Evolutionary conservation across 2,797 vertebrate genomes (phyloP), one percentile per base, ranked within the genome.

Genomic region (Acipenser transmontanus): DNA sequence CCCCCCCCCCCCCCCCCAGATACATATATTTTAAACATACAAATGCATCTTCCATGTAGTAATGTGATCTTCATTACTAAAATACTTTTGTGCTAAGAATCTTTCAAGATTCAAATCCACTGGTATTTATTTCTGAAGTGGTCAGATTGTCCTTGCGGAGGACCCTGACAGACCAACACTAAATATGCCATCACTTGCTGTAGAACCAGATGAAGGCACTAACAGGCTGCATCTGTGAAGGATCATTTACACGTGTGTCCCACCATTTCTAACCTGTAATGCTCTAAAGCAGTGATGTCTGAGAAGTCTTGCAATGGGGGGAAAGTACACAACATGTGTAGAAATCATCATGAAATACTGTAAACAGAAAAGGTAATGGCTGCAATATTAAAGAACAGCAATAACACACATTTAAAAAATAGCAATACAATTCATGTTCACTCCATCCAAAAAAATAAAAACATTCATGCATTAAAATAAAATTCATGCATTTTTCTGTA

Each of bases 131-230:
- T 57, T 57, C 1, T 12, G 12, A 4, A 57, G 12, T 3, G 13
- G 54, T 7, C 2, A 12, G 9, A 11, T 13, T 57, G 9, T 57
- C 54, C 54, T n/a, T 11, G 13, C 1, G 12, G 12, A 57, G 20
- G 54, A 57, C 54, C 13, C 54, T 57, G 54, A 57, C 54, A 7
- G 11, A 11, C 9, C 54, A 12, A 57, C 54, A 57, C 54, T 13
- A n/a, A 11, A 0, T 57, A 12, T 52, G 61, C 52, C 49, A 64
- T 65, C 62, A 56, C 50, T 74, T 72, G 71, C 78, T 73, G 69
- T 61, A 67, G 65, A 68, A 69, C 76, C 65, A 68, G 69, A 65
- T 78, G 68, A 88, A 88, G 85, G 84, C 87, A 87, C 87, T n/a
- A 62, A 81, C 73, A 78, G 75, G 20, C 20, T 34, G 20, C 20